A percentile compares a stretch with the other conserved stretches of the same genome.
phyloP scores from a whole-genome alignment of 2,888 invertebrate species.

The Nephrocerus scutellatus region DNA sequence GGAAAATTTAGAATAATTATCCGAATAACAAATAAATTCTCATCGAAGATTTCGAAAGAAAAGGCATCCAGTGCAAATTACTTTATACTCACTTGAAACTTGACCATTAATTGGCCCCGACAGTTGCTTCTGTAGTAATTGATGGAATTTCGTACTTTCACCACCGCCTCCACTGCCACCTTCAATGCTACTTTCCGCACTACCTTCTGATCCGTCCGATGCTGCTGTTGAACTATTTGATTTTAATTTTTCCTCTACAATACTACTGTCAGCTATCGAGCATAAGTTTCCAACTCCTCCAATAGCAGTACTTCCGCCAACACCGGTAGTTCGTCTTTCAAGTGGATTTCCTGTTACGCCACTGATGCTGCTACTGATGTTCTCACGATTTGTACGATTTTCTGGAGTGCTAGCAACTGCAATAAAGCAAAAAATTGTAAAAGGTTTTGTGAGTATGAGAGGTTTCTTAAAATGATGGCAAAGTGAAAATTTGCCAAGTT shows the following conservation, averaged over 20 bases:
- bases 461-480: too few relatives aligned
- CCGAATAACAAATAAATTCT: too few relatives aligned
- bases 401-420: slow-evolving; percentile 81
- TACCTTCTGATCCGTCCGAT: neutral
- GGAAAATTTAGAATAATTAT: too few relatives aligned
- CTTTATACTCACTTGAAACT: slow-evolving; percentile 47
- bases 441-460: too few relatives aligned
- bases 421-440: slow-evolving; percentile 44
- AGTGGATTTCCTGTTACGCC: too few relatives aligned
- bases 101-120: slow-evolving; percentile 46
- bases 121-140: slow-evolving; percentile 13
- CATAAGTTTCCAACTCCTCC: slow-evolving; percentile 24
- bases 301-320: slow-evolving; percentile 43
- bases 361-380: slow-evolving; percentile 37
- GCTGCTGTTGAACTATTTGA: slow-evolving; percentile 20
- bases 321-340: too few relatives aligned
- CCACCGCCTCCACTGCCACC: slow-evolving; percentile 17
- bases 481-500: too few relatives aligned
- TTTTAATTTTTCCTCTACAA: slow-evolving; percentile 50
- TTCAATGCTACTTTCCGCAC: slow-evolving; percentile 2
- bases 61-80: neutral
- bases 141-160: slow-evolving; percentile 13
- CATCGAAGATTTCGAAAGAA: neutral
- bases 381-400: slow-evolving; percentile 56
- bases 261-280: slow-evolving; percentile 42